Base-by-base conservation (phyloP, 1,140 invertebrate genomes). In the Melipona quadrifasciata region DNA sequence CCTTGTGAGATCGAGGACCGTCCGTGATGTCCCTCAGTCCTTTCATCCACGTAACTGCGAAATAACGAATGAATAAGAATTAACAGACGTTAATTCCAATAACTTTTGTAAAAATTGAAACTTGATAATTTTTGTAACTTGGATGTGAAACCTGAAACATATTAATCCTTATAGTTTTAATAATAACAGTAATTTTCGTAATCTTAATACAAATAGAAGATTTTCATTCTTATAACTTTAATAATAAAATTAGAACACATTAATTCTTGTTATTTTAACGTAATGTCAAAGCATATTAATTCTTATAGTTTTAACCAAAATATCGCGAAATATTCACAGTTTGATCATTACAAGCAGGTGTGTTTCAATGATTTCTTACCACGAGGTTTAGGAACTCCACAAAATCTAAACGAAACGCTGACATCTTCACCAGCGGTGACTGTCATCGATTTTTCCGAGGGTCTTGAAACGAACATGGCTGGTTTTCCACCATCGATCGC, bases 31-130 rank as follows among this genome's bases (percentile, higher is more conserved):
- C 97, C 83, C 96, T 96, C 24, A 97, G 95, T 58, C 98, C 98
- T 94, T 98, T 98, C 97, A 98, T 97, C 96, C 97, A 97, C 24
- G 96, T 96, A 75, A 98, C 98, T 98, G 93, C 24, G 95, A 72
- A 64, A 72, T 2, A 57, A 19, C 8, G 17, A 27, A 64, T 8
- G 24, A 61, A n/a, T 16, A 21, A 6, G 17, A n/a, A 68, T 34
- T 19, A 34, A 21, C 2, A 10, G 1, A 27, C 16, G 14, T 65
- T 27, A 11, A 61, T 61, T 61, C 10, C 1, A 47, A 47, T 47
- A 47, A 47, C 39, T 47, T 47, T 10, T 47, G 8, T 6, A 47
- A 47, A 47, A 47, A 47, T 8, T 47, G 39, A 47, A 47, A 47
- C 39, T 6, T 8, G 39, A 8, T 10, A 47, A 47, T 47, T 47